Evolutionary conservation across 2,113 vertebrate species (phyloP).

Genomic region (Cephalophus harveyi): DNA sequence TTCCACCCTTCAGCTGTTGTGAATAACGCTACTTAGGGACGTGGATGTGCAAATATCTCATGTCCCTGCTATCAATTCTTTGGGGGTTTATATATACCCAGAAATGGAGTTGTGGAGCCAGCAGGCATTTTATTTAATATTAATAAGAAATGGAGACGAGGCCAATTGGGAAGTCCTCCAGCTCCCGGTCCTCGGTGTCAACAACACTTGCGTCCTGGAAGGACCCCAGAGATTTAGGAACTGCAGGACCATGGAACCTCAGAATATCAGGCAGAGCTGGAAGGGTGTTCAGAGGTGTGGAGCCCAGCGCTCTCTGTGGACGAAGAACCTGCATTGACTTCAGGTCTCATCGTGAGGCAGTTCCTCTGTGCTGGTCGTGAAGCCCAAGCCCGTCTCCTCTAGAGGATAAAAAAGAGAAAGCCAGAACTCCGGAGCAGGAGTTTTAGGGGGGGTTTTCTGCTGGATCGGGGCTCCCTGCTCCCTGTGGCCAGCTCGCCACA

Average conservation of each 20-base stretch:
- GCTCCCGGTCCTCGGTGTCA: not conserved
- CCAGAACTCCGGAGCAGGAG: not conserved
- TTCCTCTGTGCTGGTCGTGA: not conserved
- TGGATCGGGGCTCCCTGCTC: not conserved
- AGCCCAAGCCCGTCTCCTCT: not conserved
- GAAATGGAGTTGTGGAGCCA: not conserved
- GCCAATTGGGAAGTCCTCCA: not conserved
- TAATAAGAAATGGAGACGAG: slow-evolving; percentile 27
- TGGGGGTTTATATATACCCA: not conserved
- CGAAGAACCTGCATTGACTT: not conserved
- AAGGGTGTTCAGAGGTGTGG: not conserved
- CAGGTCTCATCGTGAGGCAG: not conserved
- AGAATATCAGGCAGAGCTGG: not conserved
- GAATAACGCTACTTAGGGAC: not conserved
- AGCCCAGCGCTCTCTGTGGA: not conserved
- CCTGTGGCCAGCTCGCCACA: not conserved
- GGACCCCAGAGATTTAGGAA: not conserved
- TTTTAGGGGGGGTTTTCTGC: not conserved
- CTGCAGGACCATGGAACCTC: not conserved
- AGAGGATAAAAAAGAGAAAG: not conserved
- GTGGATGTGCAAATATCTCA: not conserved
- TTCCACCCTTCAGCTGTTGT: not conserved
- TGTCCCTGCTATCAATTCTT: not conserved
- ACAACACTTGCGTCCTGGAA: not conserved
- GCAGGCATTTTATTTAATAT: not conserved